Evolutionary conservation across 2,888 invertebrate species (phyloP), one percentile per base, ranked within the genome.

Genomic region (Hirtodrosophila histrioides): DNA sequence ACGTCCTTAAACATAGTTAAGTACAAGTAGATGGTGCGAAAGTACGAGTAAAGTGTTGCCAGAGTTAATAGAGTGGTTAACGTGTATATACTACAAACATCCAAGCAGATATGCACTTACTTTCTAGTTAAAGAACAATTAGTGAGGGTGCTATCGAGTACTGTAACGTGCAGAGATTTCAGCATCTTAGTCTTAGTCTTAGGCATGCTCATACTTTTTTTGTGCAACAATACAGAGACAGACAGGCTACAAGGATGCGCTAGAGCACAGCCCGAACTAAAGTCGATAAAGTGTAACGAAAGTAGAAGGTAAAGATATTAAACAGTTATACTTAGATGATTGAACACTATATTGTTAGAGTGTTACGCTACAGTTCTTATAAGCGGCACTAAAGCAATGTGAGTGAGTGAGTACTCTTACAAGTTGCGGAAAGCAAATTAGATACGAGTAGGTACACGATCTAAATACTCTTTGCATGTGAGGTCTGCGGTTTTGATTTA

Each of bases 161-260:
- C 55, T 64, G 57, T 74, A 75, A 80, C 82, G 82, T 82, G 86
- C 86, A 82, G 67, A 75, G 75, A 55, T 57, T 51, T 72, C 69
- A 67, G 74, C 78, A 56, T 82, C 74, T 58, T 73, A 58, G 45
- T 62, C 57, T 53, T 50, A 64, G 54, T 53, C 46, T 58, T 71
- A 64, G 65, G 65, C 77, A 70, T 76, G 72, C 72, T 63, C 54
- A 62, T 40, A 43, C 57, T 45, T 36, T 45, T 45, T 39, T 53
- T 66, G 76, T 78, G 80, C 80, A 79, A 69, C 45, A 65, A 77
- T 66, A 74, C 66, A 74, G 55, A 65, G 46, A 58, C 40, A 64
- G 46, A 58, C 53, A 67, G 50, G 46, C 73, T 58, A 58, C 46
- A 56, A 40, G 69, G 57, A 57, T 69, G 69, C 69, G 68, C 62